phyloP scores from a whole-genome alignment of 2,113 vertebrate species.

The Phasianus colchicus region DNA sequence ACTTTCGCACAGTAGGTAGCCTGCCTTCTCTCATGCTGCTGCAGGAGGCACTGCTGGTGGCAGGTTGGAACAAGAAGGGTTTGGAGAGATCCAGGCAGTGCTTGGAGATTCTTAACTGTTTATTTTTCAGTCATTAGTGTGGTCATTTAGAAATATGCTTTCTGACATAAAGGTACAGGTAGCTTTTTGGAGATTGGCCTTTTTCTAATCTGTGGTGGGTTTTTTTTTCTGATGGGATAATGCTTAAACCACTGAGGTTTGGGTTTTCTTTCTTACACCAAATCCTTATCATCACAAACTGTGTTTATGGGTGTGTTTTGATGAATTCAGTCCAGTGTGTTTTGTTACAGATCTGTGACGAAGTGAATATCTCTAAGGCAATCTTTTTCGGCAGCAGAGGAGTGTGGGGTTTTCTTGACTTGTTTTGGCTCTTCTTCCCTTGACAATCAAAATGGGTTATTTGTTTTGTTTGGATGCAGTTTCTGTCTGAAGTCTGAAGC shows the following conservation, averaged over 20 bases:
- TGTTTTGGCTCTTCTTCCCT: background rate
- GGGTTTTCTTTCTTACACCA: background rate
- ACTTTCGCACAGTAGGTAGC: conserved; percentile 85
- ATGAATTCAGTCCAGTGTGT: background rate
- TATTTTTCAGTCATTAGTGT: background rate
- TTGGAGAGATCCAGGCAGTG: background rate
- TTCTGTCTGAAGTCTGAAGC: fast-evolving
- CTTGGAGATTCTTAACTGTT: background rate
- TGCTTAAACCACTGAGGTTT: background rate
- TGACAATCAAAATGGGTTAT: background rate
- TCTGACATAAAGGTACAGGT: background rate
- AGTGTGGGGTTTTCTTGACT: background rate
- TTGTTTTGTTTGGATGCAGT: background rate
- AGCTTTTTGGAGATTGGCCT: background rate
- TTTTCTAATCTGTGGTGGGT: background rate
- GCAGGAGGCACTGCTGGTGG: background rate
- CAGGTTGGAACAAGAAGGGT: background rate
- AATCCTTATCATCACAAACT: too few relatives aligned
- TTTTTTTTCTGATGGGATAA: background rate
- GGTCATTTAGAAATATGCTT: background rate
- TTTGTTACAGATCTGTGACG: background rate
- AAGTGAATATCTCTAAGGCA: background rate
- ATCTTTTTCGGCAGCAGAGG: background rate
- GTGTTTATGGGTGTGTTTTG: background rate
- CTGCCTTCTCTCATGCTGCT: background rate